Evolutionary conservation across 92 coral and sea anemone species (phyloP), one percentile per base, ranked within the genome.

Genomic region (Palythoa grandis): DNA sequence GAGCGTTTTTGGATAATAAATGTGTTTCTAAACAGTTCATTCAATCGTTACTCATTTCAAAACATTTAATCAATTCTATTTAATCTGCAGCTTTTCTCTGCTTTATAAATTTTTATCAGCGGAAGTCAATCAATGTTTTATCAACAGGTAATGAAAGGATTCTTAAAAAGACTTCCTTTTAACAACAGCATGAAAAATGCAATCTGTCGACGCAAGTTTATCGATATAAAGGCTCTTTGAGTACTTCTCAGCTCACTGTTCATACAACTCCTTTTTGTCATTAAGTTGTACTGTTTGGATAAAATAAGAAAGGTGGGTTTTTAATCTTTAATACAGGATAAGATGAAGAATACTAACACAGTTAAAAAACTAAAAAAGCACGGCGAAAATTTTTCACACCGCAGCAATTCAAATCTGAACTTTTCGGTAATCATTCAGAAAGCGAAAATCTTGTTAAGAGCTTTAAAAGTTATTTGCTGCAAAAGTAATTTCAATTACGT

Each of bases 91-190:
- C 54, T 52, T 75, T 53, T 56, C 48, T 4, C 5, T 76, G 23
- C 40, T n/a, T 56, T 76, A 76, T 76, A 54, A 54, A 54, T 54
- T 20, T 76, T 25, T 76, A 76, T 76, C 67, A 54, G 67, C 67
- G 82, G 82, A 76, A 76, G 39, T 58, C 82, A 54, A 76, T 54
- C 82, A 76, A 57, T 56, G 67, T 74, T 39, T 54, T 76, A 52
- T 76, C 52, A 54, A 76, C 82, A 56, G 48, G 66, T 76, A 43
- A 74, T 74, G 78, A 74, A 48, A 39, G 20, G 23, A 19, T 5
- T 8, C 47, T 74, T 50, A 19, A 48, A 25, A 7, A 74, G 58
- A 74, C 78, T 74, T 74, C 78, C 78, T 74, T 48, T 17, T 74
- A 9, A 47, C 38, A 5, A 74, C 29, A 74, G 6, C 56, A 48